Base-by-base conservation (phyloP, 2,113 vertebrate genomes). In the Dipodomys ordii region DNA sequence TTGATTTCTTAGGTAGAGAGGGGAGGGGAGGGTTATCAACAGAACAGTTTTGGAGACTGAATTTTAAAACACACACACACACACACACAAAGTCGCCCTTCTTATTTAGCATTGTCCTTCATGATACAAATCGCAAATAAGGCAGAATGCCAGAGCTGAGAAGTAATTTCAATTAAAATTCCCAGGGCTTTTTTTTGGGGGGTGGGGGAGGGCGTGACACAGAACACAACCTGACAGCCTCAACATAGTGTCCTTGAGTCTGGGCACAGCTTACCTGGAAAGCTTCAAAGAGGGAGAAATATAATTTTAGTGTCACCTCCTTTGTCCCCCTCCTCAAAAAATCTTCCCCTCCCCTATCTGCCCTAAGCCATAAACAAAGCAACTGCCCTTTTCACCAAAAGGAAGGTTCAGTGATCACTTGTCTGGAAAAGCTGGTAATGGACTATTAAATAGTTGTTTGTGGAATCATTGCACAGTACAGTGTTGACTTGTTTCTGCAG, bases 141-240 rank as follows among this genome's bases (percentile, higher is more conserved):
- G 96, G 96, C 97, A 97, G 84, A 44, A 4, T 96, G 97, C 96
- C 96, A 95, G 83, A 88, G 82, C 84, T 83, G 93, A 90, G 90
- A 96, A 96, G 79, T 92, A 90, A 97, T 97, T 97, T 97, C 97
- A 96, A 97, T 97, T 97, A 97, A 95, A 97, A 96, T 96, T 96
- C 95, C 87, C 87, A 49, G 93, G 76, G 92, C 96, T 96, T 95
- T 95, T 57, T 53, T 9, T 11, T 10, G 53, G 12, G 53, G 53
- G 15, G 12, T 3, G 15, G 12, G 15, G 53, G 4, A 18, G 53
- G 53, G 53, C 1, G 53, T 6, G 0, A 93, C 93, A 92, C 27
- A 87, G 57, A 85, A 95, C 82, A 93, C 60, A 88, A 84, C 39
- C 92, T 95, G 80, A 94, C 60, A 88, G 84, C 39, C 92, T 95